Base-by-base conservation (phyloP, 2,888 invertebrate genomes). In the Folsomia candida region DNA sequence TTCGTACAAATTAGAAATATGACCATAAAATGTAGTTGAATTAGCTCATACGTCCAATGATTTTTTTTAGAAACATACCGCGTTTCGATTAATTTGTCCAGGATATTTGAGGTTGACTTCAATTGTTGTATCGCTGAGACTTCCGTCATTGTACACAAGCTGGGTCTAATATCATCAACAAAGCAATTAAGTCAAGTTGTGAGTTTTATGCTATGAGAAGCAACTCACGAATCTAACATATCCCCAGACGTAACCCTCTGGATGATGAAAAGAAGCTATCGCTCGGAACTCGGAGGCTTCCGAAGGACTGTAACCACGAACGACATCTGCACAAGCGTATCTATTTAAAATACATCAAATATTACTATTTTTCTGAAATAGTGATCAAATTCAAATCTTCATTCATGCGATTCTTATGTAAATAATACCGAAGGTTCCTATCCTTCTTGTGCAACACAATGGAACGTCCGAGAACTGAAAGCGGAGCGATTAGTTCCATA, bases 231-330 rank as follows among this genome's bases (percentile, higher is more conserved):
- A 88, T 83, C 91, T 87, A 67, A 97, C 86, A 82, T 92, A 93
- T 2, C 97, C 96, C 83, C 87, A 89, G 0, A 93, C 92, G 83
- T 89, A 92, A 0, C 94, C 93, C 20, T 87, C 86, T 0, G 93
- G 93, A 86, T 94, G 92, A 84, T 95, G 94, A 83, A 97, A 97
- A 0, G 93, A 93, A 1, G 94, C 95, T 72, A 94, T 91, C 1
- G 89, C 95, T 70, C 92, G 87, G 61, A 93, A 85, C 85, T 95
- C 93, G 47, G 91, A 86, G 0, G 93, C 94, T 82, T 94, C 94
- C 0, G 90, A 89, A 0, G 93, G 92, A 73, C 93, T 90, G 83
- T 93, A 94, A 1, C 94, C 94, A 78, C 94, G 88, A 83, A 92
- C 92, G 51, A 95, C 86, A 0, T 90, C 89, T 1, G 93, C 90